Conservation (phyloP, 2,797 vertebrate species). For the Chanos chanos region DNA sequence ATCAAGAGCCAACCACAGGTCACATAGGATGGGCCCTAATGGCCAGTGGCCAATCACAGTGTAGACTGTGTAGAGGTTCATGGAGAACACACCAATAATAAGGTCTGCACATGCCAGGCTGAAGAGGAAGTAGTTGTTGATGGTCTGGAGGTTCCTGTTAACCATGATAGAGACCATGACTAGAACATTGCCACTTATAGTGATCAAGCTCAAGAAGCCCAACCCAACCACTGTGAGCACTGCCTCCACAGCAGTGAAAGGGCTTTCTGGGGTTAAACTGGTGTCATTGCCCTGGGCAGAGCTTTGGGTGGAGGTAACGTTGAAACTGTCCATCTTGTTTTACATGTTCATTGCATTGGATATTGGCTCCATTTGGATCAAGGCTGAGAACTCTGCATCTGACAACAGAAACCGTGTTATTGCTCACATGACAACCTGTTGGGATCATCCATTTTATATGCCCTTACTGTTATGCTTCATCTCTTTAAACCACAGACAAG, state of each 20-base stretch:
- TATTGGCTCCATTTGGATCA: too few relatives aligned
- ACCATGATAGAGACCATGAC: conserved; percentile 98
- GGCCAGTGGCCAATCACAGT: conserved; percentile 96
- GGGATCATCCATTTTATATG: too few relatives aligned
- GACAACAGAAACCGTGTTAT: too few relatives aligned
- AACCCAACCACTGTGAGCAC: conserved; percentile 86
- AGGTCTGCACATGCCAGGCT: conserved; percentile 94
- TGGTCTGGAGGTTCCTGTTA: conserved; percentile 94
- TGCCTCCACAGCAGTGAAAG: conserved; percentile 80
- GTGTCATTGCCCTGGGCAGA: conserved; percentile 13
- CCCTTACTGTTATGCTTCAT: too few relatives aligned
- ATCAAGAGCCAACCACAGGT: conserved; percentile 96
- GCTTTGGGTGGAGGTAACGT: conserved; percentile 47
- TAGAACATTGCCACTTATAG: conserved; percentile 90
- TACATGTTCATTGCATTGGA: conserved; percentile 1
- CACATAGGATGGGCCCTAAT: conserved; percentile 88
- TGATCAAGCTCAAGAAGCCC: conserved; percentile 87
- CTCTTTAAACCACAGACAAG: too few relatives aligned
- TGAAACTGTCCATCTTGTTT: conserved; percentile 57
- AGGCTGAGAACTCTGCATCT: too few relatives aligned
- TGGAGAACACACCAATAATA: conserved; percentile 93
- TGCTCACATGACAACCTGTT: too few relatives aligned
- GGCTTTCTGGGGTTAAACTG: conserved; percentile 53
- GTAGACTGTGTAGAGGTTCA: conserved; percentile 95
- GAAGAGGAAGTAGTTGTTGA: conserved; percentile 99